Conservation (phyloP, 2,888 invertebrate species). For the Silvanus unidentatus region DNA sequence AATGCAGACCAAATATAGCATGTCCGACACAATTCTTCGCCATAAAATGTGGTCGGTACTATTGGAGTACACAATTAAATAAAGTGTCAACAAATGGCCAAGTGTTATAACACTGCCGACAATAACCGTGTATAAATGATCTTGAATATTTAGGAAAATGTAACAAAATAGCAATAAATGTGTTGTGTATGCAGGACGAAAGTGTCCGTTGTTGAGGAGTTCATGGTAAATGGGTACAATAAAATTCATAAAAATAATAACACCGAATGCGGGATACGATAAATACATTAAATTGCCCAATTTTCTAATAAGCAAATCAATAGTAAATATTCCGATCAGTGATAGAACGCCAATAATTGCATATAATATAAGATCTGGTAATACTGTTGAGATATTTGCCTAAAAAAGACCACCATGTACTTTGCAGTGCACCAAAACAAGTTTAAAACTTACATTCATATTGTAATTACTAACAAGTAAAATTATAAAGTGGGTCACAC, state of each 20-base stretch:
- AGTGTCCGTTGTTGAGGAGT: conserved; percentile 37
- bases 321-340: conserved; percentile 46
- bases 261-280: conserved; percentile 42
- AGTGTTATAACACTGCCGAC: conserved; percentile 64
- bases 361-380: conserved; percentile 48
- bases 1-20: conserved; percentile 65
- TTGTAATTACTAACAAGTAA: conserved; percentile 9
- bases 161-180: conserved; percentile 73
- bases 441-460: conserved; percentile 16
- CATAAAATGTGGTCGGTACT: conserved; percentile 30
- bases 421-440: not conserved
- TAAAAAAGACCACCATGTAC: conserved; percentile 18
- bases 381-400: conserved; percentile 15
- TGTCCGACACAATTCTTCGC: conserved; percentile 56
- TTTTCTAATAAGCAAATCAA: conserved; percentile 39
- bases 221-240: conserved; percentile 59
- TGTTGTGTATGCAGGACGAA: conserved; percentile 66
- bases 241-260: conserved; percentile 55
- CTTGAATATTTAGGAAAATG: conserved; percentile 75
- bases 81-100: conserved; percentile 57
- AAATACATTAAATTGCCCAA: conserved; percentile 23
- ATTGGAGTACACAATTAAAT: conserved; percentile 51
- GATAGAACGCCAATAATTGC: conserved; percentile 44
- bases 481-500: conserved; percentile 54
- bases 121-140: conserved; percentile 63